Conservation (phyloP, 2,113 vertebrate species). For the Anguilla rostrata region DNA sequence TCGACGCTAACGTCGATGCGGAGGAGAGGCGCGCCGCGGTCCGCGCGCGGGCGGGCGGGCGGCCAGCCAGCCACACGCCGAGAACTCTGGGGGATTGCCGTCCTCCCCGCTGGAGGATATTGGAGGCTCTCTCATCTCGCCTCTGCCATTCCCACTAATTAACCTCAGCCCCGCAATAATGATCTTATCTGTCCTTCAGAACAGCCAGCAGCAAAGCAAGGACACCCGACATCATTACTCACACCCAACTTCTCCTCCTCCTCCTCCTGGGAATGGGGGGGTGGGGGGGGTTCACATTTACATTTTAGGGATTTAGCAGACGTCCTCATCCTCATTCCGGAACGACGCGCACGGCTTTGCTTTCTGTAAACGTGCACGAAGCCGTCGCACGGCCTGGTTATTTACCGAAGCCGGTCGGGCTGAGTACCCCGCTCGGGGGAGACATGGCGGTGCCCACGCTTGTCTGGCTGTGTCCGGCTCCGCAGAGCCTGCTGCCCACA, state of each 20-base stretch:
- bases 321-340: too few species aligned
- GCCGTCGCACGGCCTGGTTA: too few species aligned
- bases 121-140: constrained; percentile 44
- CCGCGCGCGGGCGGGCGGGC: not conserved
- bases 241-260: not conserved
- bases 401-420: too few species aligned
- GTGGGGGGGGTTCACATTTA: not conserved
- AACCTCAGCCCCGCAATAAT: constrained; percentile 45
- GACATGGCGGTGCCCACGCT: too few species aligned
- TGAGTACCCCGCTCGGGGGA: too few species aligned
- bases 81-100: constrained; percentile 18
- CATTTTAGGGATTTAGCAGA: too few species aligned
- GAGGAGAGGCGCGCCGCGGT: not conserved
- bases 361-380: too few species aligned
- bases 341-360: too few species aligned
- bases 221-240: constrained; percentile 33
- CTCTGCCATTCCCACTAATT: constrained; percentile 45
- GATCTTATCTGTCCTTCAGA: constrained; percentile 48
- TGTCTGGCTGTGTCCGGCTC: too few species aligned
- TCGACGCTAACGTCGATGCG: not conserved
- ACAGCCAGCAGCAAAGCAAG: constrained; percentile 42
- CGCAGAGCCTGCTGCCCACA: too few species aligned
- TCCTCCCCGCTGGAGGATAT: constrained; percentile 31
- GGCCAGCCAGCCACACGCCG: not conserved
- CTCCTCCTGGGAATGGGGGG: not conserved